Evolutionary conservation across 1,140 invertebrate species (phyloP), one percentile per base, ranked within the genome.

Genomic region (Drosophila ironensis): DNA sequence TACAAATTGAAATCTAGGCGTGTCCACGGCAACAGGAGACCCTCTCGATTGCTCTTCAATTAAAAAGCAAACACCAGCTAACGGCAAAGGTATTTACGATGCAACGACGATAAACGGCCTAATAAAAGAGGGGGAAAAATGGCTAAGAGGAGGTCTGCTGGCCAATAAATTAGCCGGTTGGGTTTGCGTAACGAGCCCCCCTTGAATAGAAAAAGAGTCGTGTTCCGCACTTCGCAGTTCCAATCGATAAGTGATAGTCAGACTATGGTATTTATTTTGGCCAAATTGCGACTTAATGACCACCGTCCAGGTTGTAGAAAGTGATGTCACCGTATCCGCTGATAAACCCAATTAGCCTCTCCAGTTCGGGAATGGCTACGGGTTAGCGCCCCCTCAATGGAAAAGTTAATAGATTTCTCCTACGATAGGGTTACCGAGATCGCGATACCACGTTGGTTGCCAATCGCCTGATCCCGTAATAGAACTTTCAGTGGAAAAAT

Each of bases 261-360:
- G 71, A 51, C 69, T 54, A 44, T 16, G 73, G 80, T 78, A 84
- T 84, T 86, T 86, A 78, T 69, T 60, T 64, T 72, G 51, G 33
- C 38, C 69, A 60, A 82, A 82, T 84, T 72, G 57, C 57, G 69
- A 42, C 78, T 84, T 78, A 87, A 81, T 72, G 70, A 48, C 51
- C 46, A 44, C 14, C 38, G 27, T 52, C 54, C 54, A 45, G 60
- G 51, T 70, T 51, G 47, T 63, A 60, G 71, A 76, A 75, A 72
- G 76, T 86, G 81, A 86, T 87, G 81, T 86, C 80, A 86, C 51
- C 20, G 25, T 37, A 19, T 16, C 11, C 35, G 28, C 38, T 37
- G 70, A 84, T 84, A 75, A 81, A 8, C 12, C 3, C 22, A 45
- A 59, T 45, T 45, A 25, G 16, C 11, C 57, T 16, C 8, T 63